Percentiles rank a stretch among this genome's conserved stretches.
These are phyloP conservation scores for Strigamia transsilvanica DNA, from an alignment of 2,888 invertebrate genomes.

Conservation along the genomic window DNA sequence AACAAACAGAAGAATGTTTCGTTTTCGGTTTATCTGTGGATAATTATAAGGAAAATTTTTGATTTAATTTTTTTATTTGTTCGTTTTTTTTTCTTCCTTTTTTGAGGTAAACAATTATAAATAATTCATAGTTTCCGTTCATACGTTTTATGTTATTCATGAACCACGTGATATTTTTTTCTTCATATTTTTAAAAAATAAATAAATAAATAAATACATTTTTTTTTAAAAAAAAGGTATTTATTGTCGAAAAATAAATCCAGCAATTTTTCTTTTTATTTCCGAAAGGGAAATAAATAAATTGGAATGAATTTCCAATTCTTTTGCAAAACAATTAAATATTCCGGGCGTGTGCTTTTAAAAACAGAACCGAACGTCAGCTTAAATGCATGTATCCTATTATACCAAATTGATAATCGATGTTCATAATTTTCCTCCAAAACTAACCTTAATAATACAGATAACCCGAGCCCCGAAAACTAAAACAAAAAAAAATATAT, in stretches of 20 bases:
- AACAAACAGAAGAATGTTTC: not conserved
- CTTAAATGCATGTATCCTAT: constrained; percentile 26
- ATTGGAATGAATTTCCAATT: not conserved
- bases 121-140: not conserved
- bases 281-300: not conserved
- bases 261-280: not conserved
- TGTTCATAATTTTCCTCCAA: not conserved
- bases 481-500: not conserved
- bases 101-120: not conserved
- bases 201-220: not conserved
- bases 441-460: not conserved
- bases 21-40: no score
- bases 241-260: not conserved
- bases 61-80: not conserved
- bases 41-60: not conserved
- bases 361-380: constrained; percentile 7
- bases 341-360: constrained; percentile 26
- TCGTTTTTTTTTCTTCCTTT: not conserved
- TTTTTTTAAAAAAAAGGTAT: not conserved
- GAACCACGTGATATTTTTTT: not conserved
- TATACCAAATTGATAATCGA: constrained; percentile 30
- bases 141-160: not conserved
- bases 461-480: not conserved
- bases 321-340: constrained; percentile 24
- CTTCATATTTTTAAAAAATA: no score